phyloP scores from a whole-genome alignment of 2,113 vertebrate species.

The Onychostruthus taczanowskii region DNA sequence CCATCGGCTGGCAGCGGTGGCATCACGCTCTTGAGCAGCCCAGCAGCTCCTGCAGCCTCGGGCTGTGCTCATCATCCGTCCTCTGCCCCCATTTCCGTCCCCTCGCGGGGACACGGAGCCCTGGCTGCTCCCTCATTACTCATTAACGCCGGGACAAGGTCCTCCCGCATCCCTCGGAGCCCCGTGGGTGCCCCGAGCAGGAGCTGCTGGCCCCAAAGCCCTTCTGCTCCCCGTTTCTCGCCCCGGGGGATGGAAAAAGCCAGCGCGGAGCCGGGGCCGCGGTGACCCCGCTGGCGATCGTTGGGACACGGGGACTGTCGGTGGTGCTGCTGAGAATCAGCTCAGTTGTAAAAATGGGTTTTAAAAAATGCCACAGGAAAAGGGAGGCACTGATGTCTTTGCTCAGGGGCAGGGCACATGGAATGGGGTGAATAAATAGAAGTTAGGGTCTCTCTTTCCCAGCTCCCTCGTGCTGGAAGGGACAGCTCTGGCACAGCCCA shows the following conservation, averaged over 20 bases:
- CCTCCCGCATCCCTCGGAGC: neutral
- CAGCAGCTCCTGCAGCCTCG: neutral
- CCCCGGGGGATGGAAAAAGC: constrained; percentile 30
- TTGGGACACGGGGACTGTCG: neutral
- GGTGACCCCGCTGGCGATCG: neutral
- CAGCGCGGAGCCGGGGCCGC: neutral
- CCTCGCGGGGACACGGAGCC: neutral
- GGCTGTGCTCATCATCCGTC: neutral
- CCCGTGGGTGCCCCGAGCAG: accelerated
- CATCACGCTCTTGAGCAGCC: accelerated
- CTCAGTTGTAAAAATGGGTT: accelerated
- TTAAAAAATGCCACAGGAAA: accelerated
- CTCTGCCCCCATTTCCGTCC: neutral
- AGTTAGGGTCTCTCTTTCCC: neutral
- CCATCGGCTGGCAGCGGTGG: accelerated
- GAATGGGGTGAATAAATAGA: neutral
- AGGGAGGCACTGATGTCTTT: accelerated
- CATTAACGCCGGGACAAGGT: neutral
- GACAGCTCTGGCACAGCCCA: neutral
- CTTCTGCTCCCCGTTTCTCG: accelerated
- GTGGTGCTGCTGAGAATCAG: neutral
- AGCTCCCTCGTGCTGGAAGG: accelerated
- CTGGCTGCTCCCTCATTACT: constrained; percentile 5
- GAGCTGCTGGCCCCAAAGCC: neutral
- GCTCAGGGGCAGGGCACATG: accelerated